Percentiles rank a stretch among this genome's conserved stretches.
These are phyloP conservation scores for Eupeodes luniger DNA, from an alignment of 2,888 invertebrate species.

Conservation along the genomic window DNA sequence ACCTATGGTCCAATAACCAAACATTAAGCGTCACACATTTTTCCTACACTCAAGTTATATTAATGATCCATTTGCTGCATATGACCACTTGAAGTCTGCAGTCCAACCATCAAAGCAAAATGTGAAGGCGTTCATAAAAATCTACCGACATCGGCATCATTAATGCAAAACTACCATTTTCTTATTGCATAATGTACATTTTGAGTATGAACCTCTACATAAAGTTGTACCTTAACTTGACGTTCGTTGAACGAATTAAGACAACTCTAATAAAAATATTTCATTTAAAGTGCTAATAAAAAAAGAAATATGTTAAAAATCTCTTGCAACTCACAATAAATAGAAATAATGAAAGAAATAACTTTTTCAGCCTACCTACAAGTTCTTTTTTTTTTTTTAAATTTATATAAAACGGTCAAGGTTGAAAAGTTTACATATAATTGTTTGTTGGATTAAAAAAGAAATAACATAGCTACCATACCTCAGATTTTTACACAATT, in stretches of 20 bases:
- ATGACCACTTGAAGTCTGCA: background rate
- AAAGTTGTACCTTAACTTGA: background rate
- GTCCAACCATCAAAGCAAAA: background rate
- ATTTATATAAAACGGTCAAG: background rate
- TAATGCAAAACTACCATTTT: background rate
- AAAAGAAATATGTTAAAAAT: background rate
- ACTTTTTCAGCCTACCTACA: background rate
- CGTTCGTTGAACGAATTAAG: background rate
- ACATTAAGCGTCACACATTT: background rate
- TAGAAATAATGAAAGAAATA: background rate
- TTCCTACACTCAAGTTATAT: background rate
- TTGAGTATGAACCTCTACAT: background rate
- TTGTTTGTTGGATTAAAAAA: too few species aligned
- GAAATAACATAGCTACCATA: background rate
- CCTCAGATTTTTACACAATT: background rate
- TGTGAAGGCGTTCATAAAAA: conserved; percentile 7
- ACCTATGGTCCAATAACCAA: too few species aligned
- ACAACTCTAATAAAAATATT: background rate
- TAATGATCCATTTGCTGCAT: background rate
- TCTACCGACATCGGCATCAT: background rate
- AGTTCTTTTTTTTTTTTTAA: background rate
- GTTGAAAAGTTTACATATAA: background rate
- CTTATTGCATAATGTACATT: background rate
- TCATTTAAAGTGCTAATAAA: background rate
- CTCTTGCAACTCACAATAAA: background rate